Conservation (phyloP, 2,113 vertebrate genomes). For the Peucedramus taeniatus region DNA sequence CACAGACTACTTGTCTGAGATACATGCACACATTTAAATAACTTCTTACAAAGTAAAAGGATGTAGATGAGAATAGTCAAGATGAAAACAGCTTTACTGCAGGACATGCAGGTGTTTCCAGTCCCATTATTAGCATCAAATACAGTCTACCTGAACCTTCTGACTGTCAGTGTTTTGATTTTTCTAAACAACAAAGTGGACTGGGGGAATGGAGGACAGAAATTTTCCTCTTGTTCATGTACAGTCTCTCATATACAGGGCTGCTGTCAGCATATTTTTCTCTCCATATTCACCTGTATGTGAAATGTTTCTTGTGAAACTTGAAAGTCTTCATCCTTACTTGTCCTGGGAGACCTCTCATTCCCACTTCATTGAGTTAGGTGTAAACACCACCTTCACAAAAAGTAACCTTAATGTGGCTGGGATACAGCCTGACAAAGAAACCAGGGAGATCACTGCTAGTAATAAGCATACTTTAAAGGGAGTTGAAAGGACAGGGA, state of each 20-base stretch:
- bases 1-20: neutral
- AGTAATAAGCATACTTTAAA: fast-evolving
- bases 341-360: neutral
- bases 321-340: neutral
- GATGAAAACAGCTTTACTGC: neutral
- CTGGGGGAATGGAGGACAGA: neutral
- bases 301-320: neutral
- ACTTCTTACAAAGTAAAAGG: neutral
- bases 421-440: neutral
- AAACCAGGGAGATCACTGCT: neutral
- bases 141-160: neutral
- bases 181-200: neutral
- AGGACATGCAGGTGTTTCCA: neutral
- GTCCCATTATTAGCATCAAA: neutral
- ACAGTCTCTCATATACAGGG: neutral
- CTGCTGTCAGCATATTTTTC: neutral
- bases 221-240: neutral
- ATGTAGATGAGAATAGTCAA: neutral
- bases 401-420: neutral
- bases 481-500: neutral
- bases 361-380: neutral
- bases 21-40: neutral
- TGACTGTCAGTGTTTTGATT: neutral
- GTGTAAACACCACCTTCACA: neutral
- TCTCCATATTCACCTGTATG: neutral